These are phyloP conservation scores for Serinus canaria DNA, from an alignment of 2,113 vertebrate genomes.

Conservation along the genomic window DNA sequence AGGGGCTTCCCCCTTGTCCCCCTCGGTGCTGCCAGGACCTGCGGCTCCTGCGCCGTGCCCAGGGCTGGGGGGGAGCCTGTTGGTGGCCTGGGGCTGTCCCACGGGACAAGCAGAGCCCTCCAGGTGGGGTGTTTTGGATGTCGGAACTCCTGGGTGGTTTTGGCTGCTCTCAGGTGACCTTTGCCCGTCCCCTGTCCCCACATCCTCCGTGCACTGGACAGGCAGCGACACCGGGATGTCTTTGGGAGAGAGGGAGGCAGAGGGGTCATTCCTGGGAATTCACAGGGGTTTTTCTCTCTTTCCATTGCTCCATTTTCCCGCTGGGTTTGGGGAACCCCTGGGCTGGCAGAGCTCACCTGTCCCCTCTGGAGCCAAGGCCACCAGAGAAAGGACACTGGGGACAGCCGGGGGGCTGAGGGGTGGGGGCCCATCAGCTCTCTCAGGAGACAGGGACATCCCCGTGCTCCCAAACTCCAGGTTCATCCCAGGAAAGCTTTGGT, in stretches of 20 bases:
- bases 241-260: neutral
- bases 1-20: neutral
- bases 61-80: rapidly evolving
- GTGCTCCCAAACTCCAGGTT: rapidly evolving
- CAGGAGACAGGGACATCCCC: rapidly evolving
- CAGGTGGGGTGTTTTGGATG: rapidly evolving
- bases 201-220: neutral
- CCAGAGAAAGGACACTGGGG: neutral
- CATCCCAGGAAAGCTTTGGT: neutral
- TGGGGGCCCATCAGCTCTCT: neutral
- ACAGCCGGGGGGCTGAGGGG: neutral
- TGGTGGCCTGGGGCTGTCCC: rapidly evolving
- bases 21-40: neutral
- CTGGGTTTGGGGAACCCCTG: rapidly evolving
- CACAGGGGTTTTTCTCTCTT: rapidly evolving
- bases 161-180: rapidly evolving
- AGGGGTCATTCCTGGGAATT: neutral
- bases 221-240: neutral
- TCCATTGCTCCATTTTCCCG: rapidly evolving
- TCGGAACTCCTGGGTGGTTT: rapidly evolving
- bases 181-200: neutral
- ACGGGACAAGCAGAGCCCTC: neutral
- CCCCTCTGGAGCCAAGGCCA: neutral
- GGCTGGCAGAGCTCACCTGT: neutral
- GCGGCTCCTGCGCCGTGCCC: rapidly evolving